Evolutionary conservation across 1,140 invertebrate genomes (phyloP).

Genomic region (Drosophila setifemur): DNA sequence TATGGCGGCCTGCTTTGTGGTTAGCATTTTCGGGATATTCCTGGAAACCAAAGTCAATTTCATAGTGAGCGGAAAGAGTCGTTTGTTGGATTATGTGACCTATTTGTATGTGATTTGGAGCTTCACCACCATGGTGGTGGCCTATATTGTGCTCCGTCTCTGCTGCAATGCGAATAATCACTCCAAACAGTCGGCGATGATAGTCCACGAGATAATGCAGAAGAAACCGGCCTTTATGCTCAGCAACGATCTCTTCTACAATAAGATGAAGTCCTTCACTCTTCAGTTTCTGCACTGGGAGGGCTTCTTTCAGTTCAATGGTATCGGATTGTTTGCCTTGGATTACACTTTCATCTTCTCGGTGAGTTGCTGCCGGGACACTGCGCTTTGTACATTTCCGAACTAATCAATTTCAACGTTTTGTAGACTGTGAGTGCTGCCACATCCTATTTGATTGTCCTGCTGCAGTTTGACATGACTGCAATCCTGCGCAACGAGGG

Average conservation of each 20-base stretch:
- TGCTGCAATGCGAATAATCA: slow-evolving; percentile 77
- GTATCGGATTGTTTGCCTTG: slow-evolving; percentile 74
- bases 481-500: slow-evolving; percentile 72
- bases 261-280: slow-evolving; percentile 82
- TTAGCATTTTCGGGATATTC: slow-evolving; percentile 79
- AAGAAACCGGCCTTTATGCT: slow-evolving; percentile 82
- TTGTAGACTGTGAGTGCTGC: slow-evolving; percentile 80
- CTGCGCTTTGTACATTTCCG: neutral
- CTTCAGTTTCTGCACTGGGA: slow-evolving; percentile 81
- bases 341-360: slow-evolving; percentile 82
- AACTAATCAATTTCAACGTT: neutral
- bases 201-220: slow-evolving; percentile 82
- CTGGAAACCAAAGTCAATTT: slow-evolving; percentile 80
- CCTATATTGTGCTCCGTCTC: slow-evolving; percentile 74
- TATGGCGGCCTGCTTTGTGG: slow-evolving; percentile 79
- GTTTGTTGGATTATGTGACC: slow-evolving; percentile 61
- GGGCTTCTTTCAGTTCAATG: slow-evolving; percentile 80
- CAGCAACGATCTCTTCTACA: slow-evolving; percentile 79
- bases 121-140: slow-evolving; percentile 70
- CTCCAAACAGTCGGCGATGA: slow-evolving; percentile 80
- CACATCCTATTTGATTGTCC: slow-evolving; percentile 81
- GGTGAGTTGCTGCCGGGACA: slow-evolving; percentile 30
- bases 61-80: slow-evolving; percentile 65
- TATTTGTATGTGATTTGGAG: slow-evolving; percentile 77
- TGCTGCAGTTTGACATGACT: slow-evolving; percentile 82